Base-by-base conservation (phyloP, 1,140 invertebrate species). In the Drosophila pallidifrons region DNA sequence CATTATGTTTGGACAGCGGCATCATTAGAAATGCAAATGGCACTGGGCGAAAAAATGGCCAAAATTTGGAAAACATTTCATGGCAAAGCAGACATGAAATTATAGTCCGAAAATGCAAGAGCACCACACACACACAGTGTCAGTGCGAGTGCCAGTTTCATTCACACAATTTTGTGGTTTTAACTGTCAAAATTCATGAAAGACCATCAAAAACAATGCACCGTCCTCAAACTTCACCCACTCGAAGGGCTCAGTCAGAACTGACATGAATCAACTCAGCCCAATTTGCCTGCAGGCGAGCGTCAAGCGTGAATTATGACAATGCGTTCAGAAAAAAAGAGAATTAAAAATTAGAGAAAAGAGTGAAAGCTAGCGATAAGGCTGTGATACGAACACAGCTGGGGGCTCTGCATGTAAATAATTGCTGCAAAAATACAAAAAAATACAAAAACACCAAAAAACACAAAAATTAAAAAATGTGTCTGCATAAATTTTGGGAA, bases 1-100 rank as follows among this genome's bases (percentile, higher is more conserved):
- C 13, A 59, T 78, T 74, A 58, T 55, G 52, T 74, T 46, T 65
- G 60, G 65, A 43, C 60, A 59, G 55, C 76, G 57, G 60, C 32
- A 79, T 88, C 77, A 87, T 88, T 87, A 87, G 72, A 47, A 72
- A 77, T 87, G 82, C 83, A 87, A 87, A 87, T 87, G 71, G 58
- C 74, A 73, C 57, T 59, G 64, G 20, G 20, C 35, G 47, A 16
- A 47, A 66, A 65, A 58, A 25, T 64, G 46, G 60, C 20, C 20
- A 59, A 70, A 76, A 63, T 80, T 55, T 35, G 20, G 57, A 32
- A 25, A 77, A 60, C 69, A 80, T 80, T 77, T 77, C 72, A 68
- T 54, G 71, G 41, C 54, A 55, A 52, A 77, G 43, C 60, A 47
- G 43, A 52, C 51, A 30, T 3, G 65, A 72, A 75, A 83, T 83